Conservation (phyloP, 2,888 invertebrate species). For the Hypomecis atomaria region DNA sequence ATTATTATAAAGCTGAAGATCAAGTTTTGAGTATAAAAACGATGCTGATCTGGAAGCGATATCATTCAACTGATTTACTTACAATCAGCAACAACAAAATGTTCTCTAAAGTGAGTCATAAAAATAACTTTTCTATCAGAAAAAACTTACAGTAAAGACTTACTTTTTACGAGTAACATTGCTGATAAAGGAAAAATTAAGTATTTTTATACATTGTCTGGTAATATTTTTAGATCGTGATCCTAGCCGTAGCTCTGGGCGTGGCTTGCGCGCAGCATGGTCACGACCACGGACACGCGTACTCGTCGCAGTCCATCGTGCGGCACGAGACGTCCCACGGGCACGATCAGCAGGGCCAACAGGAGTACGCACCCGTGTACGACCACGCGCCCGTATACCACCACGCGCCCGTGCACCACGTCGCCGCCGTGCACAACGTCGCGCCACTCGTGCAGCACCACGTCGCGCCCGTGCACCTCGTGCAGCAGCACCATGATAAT, state of each 20-base stretch:
- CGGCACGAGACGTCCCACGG: constrained; percentile 48
- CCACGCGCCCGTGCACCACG: constrained; percentile 37
- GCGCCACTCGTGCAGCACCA: constrained; percentile 28
- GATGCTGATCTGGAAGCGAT: constrained; percentile 39
- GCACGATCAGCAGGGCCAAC: constrained; percentile 27
- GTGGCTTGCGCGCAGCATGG: constrained; percentile 52
- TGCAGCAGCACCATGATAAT: constrained; percentile 25
- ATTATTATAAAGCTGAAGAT: constrained; percentile 24
- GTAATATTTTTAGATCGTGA: constrained; percentile 37
- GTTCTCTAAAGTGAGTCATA: constrained; percentile 9
- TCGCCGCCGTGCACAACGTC: constrained; percentile 32
- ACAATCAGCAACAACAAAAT: constrained; percentile 8
- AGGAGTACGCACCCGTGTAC: constrained; percentile 25
- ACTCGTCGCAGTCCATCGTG: constrained; percentile 54
- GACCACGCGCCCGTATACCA: constrained; percentile 38
- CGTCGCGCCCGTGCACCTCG: constrained; percentile 27
- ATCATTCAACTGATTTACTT: constrained; percentile 8
- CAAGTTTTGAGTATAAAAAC: constrained; percentile 61
- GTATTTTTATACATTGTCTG: background rate
- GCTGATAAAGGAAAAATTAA: no score
- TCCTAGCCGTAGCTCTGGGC: constrained; percentile 46
- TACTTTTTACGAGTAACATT: no score
- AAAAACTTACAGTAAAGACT: background rate
- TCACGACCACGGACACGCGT: constrained; percentile 51
- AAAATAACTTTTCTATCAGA: background rate